Conservation (phyloP, 2,797 vertebrate species). For the Pelochelys cantorii region DNA sequence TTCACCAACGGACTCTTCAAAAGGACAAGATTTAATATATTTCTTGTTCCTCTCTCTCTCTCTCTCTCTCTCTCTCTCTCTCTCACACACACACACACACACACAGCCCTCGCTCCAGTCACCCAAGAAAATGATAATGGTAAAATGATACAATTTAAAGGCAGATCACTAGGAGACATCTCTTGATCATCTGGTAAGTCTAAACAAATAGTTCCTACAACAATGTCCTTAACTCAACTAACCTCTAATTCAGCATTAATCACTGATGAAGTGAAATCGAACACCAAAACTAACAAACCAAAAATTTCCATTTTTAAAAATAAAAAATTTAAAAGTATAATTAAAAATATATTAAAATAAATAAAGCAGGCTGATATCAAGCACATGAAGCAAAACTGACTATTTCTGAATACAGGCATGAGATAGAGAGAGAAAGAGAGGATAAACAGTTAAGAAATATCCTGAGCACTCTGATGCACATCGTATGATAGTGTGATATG, state of each 20-base stretch:
- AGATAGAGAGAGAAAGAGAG: slow-evolving; percentile 39
- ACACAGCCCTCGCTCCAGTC: background rate
- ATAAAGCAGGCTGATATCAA: slow-evolving; percentile 1
- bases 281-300: background rate
- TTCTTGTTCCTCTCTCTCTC: slow-evolving; percentile 15
- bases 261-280: background rate
- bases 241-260: slow-evolving; percentile 30
- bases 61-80: too few species aligned
- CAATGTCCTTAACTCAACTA: slow-evolving; percentile 14
- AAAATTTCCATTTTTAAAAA: background rate
- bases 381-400: slow-evolving; percentile 1
- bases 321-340: background rate
- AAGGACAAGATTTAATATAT: slow-evolving; percentile 52
- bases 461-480: slow-evolving; percentile 64
- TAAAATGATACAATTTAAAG: slow-evolving; percentile 67
- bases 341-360: background rate
- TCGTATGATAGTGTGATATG: background rate
- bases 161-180: slow-evolving; percentile 65
- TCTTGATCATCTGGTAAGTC: slow-evolving; percentile 41
- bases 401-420: slow-evolving; percentile 54
- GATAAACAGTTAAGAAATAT: slow-evolving; percentile 70
- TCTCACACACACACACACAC: background rate
- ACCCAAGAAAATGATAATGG: slow-evolving; percentile 65
- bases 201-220: slow-evolving; percentile 54
- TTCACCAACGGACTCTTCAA: slow-evolving; percentile 38